A percentile compares a stretch with the other conserved stretches of the same genome.
Evolutionary conservation across 64 coral and sea anemone species (phyloP).

Genomic region (Montipora capricornis): DNA sequence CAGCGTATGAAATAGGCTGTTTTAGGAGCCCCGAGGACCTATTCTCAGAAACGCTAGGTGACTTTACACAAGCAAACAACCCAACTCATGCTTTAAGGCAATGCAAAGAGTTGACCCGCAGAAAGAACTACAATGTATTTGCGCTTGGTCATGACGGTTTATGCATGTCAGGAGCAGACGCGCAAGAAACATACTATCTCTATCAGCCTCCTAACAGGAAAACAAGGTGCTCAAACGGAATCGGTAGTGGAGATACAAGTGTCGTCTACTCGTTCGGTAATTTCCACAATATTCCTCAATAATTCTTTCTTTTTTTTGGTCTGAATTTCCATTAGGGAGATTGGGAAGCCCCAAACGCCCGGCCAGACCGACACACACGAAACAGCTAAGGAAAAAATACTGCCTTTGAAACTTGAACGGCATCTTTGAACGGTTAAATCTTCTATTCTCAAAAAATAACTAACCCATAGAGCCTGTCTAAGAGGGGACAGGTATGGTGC

Average conservation of each 20-base stretch:
- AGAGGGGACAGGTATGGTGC: too few species aligned
- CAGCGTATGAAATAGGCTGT: slow-evolving; percentile 23
- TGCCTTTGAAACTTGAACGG: too few species aligned
- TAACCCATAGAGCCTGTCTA: too few species aligned
- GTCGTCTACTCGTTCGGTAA: slow-evolving; percentile 29
- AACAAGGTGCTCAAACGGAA: slow-evolving; percentile 14
- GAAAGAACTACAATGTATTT: neutral
- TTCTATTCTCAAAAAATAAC: too few species aligned
- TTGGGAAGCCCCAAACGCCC: too few species aligned
- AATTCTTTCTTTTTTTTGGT: too few species aligned
- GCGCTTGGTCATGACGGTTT: slow-evolving; percentile 17
- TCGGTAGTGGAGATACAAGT: neutral
- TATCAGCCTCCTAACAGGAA: neutral
- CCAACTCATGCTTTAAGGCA: neutral
- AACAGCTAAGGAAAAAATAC: too few species aligned
- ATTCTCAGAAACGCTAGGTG: slow-evolving; percentile 27
- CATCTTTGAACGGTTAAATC: too few species aligned
- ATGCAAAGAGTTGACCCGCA: neutral
- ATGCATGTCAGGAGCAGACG: slow-evolving; percentile 17
- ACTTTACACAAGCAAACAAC: slow-evolving; percentile 3
- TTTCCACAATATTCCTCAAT: neutral
- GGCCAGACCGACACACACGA: too few species aligned
- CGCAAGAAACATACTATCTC: neutral
- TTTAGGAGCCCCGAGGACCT: neutral
- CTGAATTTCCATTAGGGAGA: too few species aligned